Percentiles rank a stretch among this genome's conserved stretches.
These are phyloP conservation scores for Dendrocincla tyrannina DNA, from an alignment of 2,797 vertebrate species.

Conservation along the genomic window DNA sequence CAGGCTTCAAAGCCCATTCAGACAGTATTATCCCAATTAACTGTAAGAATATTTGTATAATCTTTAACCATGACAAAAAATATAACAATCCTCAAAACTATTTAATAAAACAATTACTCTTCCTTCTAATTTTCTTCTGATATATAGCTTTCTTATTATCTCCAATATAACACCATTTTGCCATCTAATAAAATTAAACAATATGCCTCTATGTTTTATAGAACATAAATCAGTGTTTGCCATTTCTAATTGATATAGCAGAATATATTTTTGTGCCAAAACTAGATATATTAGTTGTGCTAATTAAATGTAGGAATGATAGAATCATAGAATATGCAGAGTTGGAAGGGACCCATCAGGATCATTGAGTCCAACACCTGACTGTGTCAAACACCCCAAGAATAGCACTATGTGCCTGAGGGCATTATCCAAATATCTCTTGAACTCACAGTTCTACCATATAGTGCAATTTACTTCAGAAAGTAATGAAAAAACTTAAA, in stretches of 20 bases:
- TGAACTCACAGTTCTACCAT: background rate
- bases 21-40: background rate
- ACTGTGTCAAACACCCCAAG: background rate
- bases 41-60: background rate
- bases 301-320: background rate
- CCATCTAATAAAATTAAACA: background rate
- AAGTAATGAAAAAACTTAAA: background rate
- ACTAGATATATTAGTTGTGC: background rate
- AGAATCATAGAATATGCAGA: fast-evolving
- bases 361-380: background rate
- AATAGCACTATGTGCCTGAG: background rate
- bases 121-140: background rate
- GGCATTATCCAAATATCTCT: background rate
- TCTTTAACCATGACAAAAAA: background rate
- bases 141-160: background rate
- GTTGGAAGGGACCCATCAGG: background rate
- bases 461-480: background rate
- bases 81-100: background rate
- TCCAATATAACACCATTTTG: background rate
- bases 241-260: background rate
- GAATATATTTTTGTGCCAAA: background rate
- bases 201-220: background rate
- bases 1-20: background rate
- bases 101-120: background rate
- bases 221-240: background rate